A percentile compares a stretch with the other conserved stretches of the same genome.
phyloP scores from a whole-genome alignment of 2,888 invertebrate species.

The Macroteleia sp. region DNA sequence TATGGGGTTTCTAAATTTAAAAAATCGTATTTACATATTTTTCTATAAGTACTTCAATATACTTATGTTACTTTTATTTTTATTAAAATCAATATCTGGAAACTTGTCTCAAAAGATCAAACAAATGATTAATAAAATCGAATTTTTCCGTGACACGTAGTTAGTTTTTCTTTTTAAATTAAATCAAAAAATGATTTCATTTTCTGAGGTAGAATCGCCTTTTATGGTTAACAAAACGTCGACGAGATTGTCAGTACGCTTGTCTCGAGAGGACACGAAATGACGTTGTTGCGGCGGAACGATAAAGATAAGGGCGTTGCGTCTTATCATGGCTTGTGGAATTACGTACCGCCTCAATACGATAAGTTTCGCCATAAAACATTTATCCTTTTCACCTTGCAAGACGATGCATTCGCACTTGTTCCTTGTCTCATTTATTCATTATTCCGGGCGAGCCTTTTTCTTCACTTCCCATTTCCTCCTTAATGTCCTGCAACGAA shows the following conservation, averaged over 20 bases:
- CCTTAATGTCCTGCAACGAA: slow-evolving; percentile 52
- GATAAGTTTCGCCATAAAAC: slow-evolving; percentile 71
- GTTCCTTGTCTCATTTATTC: slow-evolving; percentile 67
- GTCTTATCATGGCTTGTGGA: slow-evolving; percentile 54
- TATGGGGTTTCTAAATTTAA: no score
- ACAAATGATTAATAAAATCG: no score
- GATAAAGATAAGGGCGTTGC: slow-evolving; percentile 52
- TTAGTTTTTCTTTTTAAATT: no score
- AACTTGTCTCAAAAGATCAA: no score
- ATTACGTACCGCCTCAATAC: slow-evolving; percentile 60
- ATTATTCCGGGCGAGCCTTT: slow-evolving; percentile 58
- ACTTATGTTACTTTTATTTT: no score
- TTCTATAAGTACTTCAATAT: no score
- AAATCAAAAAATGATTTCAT: slow-evolving; percentile 9
- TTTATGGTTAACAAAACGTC: slow-evolving; percentile 44
- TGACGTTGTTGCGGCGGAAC: slow-evolving; percentile 47
- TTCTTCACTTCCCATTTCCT: slow-evolving; percentile 57
- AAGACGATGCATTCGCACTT: slow-evolving; percentile 32
- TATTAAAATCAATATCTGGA: no score
- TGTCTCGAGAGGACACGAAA: slow-evolving; percentile 54
- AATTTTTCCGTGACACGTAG: no score
- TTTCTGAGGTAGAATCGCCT: slow-evolving; percentile 2
- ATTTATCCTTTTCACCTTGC: slow-evolving; percentile 65
- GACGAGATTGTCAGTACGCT: slow-evolving; percentile 40
- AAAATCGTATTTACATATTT: no score